Base-by-base conservation (phyloP, 2,113 vertebrate species). In the Gadus macrocephalus region DNA sequence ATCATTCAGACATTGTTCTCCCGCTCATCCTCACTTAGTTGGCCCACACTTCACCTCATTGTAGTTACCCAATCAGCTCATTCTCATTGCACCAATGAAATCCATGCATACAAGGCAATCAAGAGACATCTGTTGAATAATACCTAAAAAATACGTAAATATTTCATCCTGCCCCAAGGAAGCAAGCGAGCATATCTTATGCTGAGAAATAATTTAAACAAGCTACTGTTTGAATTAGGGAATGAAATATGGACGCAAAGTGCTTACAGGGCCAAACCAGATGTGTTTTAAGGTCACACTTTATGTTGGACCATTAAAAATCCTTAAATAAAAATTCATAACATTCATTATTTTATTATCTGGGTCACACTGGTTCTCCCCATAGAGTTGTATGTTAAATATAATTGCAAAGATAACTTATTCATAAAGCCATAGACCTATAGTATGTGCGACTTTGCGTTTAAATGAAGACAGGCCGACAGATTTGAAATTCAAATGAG, bases 231-330 rank as follows among this genome's bases (percentile, higher is more conserved):
- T 69, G 68, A 75, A 73, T 73, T 5, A 67, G 68, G 62, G 53
- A 67, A 27, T 28, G 31, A 49, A 71, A 77, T 49, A 38, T 60
- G 53, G 74, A 22, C 49, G 74, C 67, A 68, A 14, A 49, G 42
- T 49, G 42, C 42, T 49, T 49, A 49, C 8, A 9, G 42, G 12
- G 42, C 42, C 42, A 14, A 49, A 14, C 42, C 42, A 9, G 71
- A 63, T 67, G 38, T 49, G 72, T 73, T 62, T 69, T 67, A 73
- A 66, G 59, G 53, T 64, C 63, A n/a, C 69, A 64, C 60, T 76
- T 76, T 75, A 53, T 74, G 17, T 25, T 17, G 58, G 49, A 58
- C 67, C 66, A 72, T 27, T 22, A 56, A 56, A 68, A 61, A 68
- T 42, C 5, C 38, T 42, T 42, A 14, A 49, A 49, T 49, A 49